Evolutionary conservation across 2,797 vertebrate species (phyloP).

Genomic region (Ctenochaetus hawaiiensis): DNA sequence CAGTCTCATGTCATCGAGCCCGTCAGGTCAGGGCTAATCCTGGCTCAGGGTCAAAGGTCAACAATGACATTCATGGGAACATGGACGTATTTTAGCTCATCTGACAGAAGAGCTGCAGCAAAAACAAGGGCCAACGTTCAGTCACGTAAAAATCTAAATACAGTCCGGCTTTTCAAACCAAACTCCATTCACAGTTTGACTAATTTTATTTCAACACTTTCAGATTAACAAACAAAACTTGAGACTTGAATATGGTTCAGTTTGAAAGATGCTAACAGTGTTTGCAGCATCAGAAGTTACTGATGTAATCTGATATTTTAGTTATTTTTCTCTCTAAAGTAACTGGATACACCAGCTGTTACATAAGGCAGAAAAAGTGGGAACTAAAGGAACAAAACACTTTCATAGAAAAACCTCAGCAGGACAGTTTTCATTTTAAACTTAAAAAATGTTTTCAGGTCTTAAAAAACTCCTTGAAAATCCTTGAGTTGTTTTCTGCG

Average conservation of each 20-base stretch:
- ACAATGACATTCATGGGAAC: background rate
- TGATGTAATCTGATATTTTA: slow-evolving; percentile 5
- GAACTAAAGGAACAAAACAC: too few species aligned
- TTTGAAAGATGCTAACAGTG: background rate
- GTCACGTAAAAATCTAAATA: too few species aligned
- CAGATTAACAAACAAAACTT: too few species aligned
- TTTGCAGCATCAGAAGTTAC: background rate
- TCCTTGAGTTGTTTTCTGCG: too few species aligned
- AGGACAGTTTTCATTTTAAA: too few species aligned
- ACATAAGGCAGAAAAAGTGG: too few species aligned
- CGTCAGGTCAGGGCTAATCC: slow-evolving; percentile 37
- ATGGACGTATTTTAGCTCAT: background rate
- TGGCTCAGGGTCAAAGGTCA: slow-evolving; percentile 45
- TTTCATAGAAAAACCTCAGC: too few species aligned
- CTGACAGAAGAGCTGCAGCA: background rate
- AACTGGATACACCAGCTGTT: too few species aligned
- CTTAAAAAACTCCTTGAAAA: too few species aligned
- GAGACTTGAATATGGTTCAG: background rate
- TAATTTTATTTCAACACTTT: too few species aligned
- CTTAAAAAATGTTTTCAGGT: too few species aligned
- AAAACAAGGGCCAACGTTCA: background rate
- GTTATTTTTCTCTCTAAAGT: background rate
- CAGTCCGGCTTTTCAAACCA: background rate
- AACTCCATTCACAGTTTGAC: background rate
- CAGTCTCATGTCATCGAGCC: background rate